A percentile compares a stretch with the other conserved stretches of the same genome.
Evolutionary conservation across 1,140 invertebrate genomes (phyloP).

Genomic region (Tyrophagus putrescentiae): DNA sequence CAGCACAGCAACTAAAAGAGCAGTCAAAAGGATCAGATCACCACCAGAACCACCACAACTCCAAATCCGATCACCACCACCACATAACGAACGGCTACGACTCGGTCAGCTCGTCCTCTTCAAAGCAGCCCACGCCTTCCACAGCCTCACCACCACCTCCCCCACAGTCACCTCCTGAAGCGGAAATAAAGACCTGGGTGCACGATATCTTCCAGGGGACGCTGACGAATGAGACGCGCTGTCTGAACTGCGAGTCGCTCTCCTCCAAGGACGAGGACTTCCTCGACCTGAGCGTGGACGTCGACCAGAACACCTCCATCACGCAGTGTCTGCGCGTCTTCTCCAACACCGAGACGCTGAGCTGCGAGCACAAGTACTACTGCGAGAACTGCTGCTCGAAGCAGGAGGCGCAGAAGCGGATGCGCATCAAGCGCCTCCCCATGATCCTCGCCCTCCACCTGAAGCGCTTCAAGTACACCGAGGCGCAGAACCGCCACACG

Average conservation of each 20-base stretch:
- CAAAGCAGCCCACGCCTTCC: no score
- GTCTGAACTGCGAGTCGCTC: constrained; percentile 81
- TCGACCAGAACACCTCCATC: constrained; percentile 97
- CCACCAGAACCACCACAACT: background rate
- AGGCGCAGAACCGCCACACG: constrained; percentile 93
- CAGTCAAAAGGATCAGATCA: background rate
- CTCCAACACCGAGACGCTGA: constrained; percentile 96
- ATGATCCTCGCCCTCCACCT: constrained; percentile 93
- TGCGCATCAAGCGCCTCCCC: constrained; percentile 94
- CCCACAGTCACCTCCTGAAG: no score
- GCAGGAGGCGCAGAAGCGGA: constrained; percentile 89
- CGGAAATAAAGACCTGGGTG: constrained; percentile 98
- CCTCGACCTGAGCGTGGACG: constrained; percentile 95
- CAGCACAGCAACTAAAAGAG: no score
- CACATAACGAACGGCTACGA: background rate
- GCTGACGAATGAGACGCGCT: constrained; percentile 93
- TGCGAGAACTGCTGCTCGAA: constrained; percentile 98
- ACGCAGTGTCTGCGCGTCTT: constrained; percentile 95
- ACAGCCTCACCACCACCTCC: no score
- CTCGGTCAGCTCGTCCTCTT: background rate
- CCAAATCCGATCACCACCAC: background rate
- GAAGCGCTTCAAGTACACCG: constrained; percentile 96
- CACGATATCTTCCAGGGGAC: constrained; percentile 99
- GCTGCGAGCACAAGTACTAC: constrained; percentile 98
- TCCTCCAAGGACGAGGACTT: constrained; percentile 89